phyloP scores from a whole-genome alignment of 2,888 invertebrate genomes.

The Synanthedon vespiformis region DNA sequence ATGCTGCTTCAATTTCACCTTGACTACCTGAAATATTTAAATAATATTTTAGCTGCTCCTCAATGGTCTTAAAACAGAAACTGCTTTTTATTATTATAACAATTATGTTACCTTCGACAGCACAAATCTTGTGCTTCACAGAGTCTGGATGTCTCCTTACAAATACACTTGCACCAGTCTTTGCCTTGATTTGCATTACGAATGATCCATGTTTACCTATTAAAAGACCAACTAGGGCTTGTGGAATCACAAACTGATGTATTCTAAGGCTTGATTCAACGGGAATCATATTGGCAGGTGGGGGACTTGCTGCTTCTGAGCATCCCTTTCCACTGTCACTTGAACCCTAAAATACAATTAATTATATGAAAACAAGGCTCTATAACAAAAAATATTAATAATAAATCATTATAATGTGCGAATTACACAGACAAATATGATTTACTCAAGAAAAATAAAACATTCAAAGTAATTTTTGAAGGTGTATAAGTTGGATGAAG shows the following conservation, averaged over 20 bases:
- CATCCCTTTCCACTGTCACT: slow-evolving; percentile 88
- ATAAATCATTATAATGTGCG: too few species aligned
- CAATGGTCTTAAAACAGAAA: background rate
- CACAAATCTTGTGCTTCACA: slow-evolving; percentile 83
- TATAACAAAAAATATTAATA: too few species aligned
- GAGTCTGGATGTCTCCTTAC: slow-evolving; percentile 83
- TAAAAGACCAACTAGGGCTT: slow-evolving; percentile 83
- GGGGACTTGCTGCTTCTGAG: slow-evolving; percentile 79
- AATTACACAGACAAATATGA: too few species aligned
- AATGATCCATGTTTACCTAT: slow-evolving; percentile 87
- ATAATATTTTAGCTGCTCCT: too few species aligned
- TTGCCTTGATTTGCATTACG: slow-evolving; percentile 83
- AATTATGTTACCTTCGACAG: slow-evolving; percentile 76
- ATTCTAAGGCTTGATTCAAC: slow-evolving; percentile 59
- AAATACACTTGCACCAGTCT: slow-evolving; percentile 82
- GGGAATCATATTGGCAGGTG: slow-evolving; percentile 71
- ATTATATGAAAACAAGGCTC: too few species aligned
- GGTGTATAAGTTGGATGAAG: too few species aligned
- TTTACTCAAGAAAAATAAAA: too few species aligned
- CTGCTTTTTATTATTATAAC: background rate
- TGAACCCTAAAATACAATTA: slow-evolving; percentile 67
- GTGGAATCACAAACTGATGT: slow-evolving; percentile 83
- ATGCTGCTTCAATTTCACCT: slow-evolving; percentile 82
- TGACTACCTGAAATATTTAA: slow-evolving; percentile 27
- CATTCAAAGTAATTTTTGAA: too few species aligned